Evolutionary conservation across 2,113 vertebrate genomes (phyloP).

Genomic region (Heptranchias perlo): DNA sequence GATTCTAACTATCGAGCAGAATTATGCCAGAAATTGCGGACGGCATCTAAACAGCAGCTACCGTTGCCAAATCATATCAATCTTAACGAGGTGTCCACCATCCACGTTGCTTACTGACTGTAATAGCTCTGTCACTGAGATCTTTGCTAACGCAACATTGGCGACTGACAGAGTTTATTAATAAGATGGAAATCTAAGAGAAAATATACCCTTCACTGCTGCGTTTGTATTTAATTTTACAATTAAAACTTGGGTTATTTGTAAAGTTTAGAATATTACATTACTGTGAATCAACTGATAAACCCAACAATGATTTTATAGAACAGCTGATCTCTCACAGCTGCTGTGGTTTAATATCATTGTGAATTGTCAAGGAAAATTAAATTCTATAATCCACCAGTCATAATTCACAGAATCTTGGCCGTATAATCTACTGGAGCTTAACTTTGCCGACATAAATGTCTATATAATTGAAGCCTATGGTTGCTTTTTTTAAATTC

Average conservation of each 20-base stretch:
- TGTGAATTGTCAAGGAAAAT: constrained; percentile 23
- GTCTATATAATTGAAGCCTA: background rate
- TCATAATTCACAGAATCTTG: background rate
- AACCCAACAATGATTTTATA: background rate
- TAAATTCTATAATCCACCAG: background rate
- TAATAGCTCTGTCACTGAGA: background rate
- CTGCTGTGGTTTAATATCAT: background rate
- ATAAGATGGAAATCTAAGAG: background rate
- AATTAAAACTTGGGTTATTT: background rate
- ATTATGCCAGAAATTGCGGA: background rate
- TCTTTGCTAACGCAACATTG: background rate
- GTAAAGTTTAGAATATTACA: background rate
- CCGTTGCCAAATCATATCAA: background rate
- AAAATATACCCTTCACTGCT: background rate
- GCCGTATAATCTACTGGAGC: background rate
- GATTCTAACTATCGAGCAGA: background rate
- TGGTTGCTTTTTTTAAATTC: too few species aligned
- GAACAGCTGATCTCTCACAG: background rate
- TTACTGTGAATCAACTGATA: background rate
- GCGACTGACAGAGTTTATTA: background rate
- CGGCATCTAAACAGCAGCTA: background rate
- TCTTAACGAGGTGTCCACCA: background rate
- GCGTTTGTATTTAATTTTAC: background rate
- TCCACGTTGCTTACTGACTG: constrained; percentile 4
- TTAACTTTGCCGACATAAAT: too few species aligned